phyloP scores from a whole-genome alignment of 2,113 vertebrate species.

The Tenrec ecaudatus region DNA sequence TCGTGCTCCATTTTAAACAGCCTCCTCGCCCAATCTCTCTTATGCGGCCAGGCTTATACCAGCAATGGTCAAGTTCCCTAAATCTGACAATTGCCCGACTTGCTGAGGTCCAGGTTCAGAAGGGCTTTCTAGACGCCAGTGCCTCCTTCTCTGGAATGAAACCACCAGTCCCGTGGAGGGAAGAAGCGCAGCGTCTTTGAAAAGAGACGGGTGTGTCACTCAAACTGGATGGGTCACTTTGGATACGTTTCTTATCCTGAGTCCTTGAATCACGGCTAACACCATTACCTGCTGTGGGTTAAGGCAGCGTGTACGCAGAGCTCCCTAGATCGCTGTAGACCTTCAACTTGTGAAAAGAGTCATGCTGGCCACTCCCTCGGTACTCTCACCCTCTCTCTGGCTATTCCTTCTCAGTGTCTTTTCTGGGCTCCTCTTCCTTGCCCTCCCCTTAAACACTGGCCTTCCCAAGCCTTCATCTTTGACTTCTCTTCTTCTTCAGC shows the following conservation, averaged over 20 bases:
- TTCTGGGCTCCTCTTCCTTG: neutral
- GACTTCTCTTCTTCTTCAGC: neutral
- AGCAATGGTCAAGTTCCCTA: neutral
- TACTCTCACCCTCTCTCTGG: neutral
- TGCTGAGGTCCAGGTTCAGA: neutral
- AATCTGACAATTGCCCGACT: neutral
- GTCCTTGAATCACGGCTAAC: neutral
- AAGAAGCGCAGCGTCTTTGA: neutral
- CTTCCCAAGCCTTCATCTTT: neutral
- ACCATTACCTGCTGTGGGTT: neutral
- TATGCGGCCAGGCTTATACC: neutral
- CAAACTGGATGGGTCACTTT: neutral
- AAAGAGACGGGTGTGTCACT: neutral
- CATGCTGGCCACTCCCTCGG: neutral
- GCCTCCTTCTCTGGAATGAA: neutral
- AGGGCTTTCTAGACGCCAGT: neutral
- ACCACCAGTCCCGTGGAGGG: no score
- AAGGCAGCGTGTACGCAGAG: neutral
- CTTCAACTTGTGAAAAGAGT: neutral
- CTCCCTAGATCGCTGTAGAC: neutral
- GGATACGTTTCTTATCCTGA: neutral
- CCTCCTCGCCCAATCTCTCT: neutral
- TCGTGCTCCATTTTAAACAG: slow-evolving; percentile 17
- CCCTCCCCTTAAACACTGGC: neutral
- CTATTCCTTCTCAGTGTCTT: neutral